phyloP scores from a whole-genome alignment of 2,888 invertebrate species.

The Amphiduros pacificus region DNA sequence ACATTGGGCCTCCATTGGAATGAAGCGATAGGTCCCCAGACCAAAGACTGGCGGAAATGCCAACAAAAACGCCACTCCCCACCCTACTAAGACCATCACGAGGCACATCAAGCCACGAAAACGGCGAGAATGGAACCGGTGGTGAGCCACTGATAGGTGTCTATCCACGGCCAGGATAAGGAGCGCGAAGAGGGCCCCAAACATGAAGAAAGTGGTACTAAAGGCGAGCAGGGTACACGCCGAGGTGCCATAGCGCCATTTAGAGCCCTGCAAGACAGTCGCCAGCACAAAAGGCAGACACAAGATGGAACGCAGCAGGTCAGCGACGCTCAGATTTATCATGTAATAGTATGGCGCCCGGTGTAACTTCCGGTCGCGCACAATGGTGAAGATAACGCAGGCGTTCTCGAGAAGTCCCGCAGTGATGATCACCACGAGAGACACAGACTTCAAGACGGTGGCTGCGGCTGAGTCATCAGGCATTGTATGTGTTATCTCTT shows the following conservation, averaged over 20 bases:
- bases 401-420: slow-evolving; percentile 38
- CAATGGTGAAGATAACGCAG: slow-evolving; percentile 36
- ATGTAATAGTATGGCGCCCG: slow-evolving; percentile 51
- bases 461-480: slow-evolving; percentile 16
- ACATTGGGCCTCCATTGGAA: slow-evolving; percentile 47
- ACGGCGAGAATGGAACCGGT: slow-evolving; percentile 37
- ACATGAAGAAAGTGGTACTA: slow-evolving; percentile 49
- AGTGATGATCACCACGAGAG: slow-evolving; percentile 33
- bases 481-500: no score
- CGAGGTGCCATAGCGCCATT: slow-evolving; percentile 44
- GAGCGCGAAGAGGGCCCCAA: slow-evolving; percentile 42
- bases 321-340: slow-evolving; percentile 45
- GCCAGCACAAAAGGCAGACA: slow-evolving; percentile 50
- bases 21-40: slow-evolving; percentile 44
- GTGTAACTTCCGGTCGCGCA: slow-evolving; percentile 40
- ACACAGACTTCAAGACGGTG: slow-evolving; percentile 24
- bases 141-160: slow-evolving; percentile 31
- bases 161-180: slow-evolving; percentile 47
- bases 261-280: slow-evolving; percentile 42
- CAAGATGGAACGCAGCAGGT: slow-evolving; percentile 44
- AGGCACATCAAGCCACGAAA: slow-evolving; percentile 41
- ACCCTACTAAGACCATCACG: slow-evolving; percentile 39
- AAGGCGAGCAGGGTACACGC: slow-evolving; percentile 49
- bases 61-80: slow-evolving; percentile 44
- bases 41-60: slow-evolving; percentile 53